Evolutionary conservation across 2,888 invertebrate species (phyloP).

Genomic region (Seira sanloemensis): DNA sequence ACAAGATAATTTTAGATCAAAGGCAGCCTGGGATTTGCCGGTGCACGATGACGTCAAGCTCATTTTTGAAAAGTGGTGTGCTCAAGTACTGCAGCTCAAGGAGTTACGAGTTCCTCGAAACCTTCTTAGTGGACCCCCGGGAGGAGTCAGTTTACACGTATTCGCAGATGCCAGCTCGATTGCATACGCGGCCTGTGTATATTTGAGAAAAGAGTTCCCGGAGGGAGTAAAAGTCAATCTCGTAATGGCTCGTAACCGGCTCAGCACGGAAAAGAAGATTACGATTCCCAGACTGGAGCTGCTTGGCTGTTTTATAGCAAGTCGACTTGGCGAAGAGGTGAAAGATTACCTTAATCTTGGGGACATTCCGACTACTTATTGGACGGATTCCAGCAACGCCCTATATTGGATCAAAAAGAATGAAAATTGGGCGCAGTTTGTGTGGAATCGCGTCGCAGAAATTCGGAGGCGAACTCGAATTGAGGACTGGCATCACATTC

Average conservation of each 20-base stretch:
- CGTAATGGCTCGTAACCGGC: constrained; percentile 73
- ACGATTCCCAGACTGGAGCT: constrained; percentile 74
- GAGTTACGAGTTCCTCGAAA: constrained; percentile 71
- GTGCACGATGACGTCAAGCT: constrained; percentile 23
- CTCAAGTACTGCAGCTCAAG: constrained; percentile 60
- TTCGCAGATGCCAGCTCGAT: constrained; percentile 73
- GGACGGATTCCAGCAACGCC: constrained; percentile 66
- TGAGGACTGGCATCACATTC: not conserved
- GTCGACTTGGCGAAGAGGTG: constrained; percentile 63
- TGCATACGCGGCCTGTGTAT: constrained; percentile 73
- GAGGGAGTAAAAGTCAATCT: constrained; percentile 67
- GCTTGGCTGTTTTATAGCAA: constrained; percentile 73
- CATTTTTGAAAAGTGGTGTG: constrained; percentile 64
- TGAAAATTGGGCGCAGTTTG: constrained; percentile 68
- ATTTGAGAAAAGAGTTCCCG: constrained; percentile 64
- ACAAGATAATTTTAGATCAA: constrained; percentile 48
- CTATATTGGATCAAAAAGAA: constrained; percentile 68
- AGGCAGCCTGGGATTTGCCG: constrained; percentile 57
- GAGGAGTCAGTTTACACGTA: constrained; percentile 69
- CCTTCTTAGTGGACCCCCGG: constrained; percentile 9
- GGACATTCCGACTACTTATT: constrained; percentile 37
- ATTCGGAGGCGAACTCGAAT: not conserved
- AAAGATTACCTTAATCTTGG: constrained; percentile 46
- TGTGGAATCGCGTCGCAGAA: not conserved
- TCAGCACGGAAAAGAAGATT: constrained; percentile 72